phyloP scores from a whole-genome alignment of 1,140 invertebrate species.

The Aethina tumida region DNA sequence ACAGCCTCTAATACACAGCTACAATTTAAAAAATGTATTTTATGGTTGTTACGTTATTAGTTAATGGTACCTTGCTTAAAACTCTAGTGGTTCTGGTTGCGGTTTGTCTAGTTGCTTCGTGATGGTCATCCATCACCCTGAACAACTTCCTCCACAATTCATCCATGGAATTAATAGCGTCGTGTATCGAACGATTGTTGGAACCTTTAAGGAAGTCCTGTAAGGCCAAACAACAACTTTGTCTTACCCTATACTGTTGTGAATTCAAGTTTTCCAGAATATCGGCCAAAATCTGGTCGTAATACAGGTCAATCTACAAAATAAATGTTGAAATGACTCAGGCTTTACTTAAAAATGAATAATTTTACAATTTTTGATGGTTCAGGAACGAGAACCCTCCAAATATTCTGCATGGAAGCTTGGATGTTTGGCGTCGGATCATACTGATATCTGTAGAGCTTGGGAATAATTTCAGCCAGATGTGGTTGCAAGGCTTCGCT shows the following conservation, averaged over 20 bases:
- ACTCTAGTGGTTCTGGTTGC: conserved; percentile 67
- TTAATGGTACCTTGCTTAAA: conserved; percentile 58
- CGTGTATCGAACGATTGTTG: conserved; percentile 32
- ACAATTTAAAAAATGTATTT: conserved; percentile 21
- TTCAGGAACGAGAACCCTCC: conserved; percentile 79
- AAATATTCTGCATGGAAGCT: conserved; percentile 84
- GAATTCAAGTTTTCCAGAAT: conserved; percentile 71
- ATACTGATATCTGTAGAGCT: conserved; percentile 81
- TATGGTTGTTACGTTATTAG: background rate
- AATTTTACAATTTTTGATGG: conserved; percentile 67
- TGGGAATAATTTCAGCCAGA: conserved; percentile 76
- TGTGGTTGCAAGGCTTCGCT: conserved; percentile 72
- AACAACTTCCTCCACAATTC: conserved; percentile 77
- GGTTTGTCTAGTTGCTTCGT: conserved; percentile 73
- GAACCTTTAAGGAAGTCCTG: conserved; percentile 61
- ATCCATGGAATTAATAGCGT: conserved; percentile 45
- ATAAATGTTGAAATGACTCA: conserved; percentile 10
- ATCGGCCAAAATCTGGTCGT: conserved; percentile 78
- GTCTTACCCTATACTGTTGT: conserved; percentile 77
- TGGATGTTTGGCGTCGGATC: conserved; percentile 87
- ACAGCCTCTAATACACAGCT: conserved; percentile 68
- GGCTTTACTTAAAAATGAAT: conserved; percentile 6
- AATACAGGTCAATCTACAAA: conserved; percentile 71
- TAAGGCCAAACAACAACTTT: conserved; percentile 81
- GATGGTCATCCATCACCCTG: conserved; percentile 87